A percentile compares a stretch with the other conserved stretches of the same genome.
These are phyloP conservation scores for Anisognathus igniventris DNA, from an alignment of 2,797 vertebrate species.

Conservation along the genomic window DNA sequence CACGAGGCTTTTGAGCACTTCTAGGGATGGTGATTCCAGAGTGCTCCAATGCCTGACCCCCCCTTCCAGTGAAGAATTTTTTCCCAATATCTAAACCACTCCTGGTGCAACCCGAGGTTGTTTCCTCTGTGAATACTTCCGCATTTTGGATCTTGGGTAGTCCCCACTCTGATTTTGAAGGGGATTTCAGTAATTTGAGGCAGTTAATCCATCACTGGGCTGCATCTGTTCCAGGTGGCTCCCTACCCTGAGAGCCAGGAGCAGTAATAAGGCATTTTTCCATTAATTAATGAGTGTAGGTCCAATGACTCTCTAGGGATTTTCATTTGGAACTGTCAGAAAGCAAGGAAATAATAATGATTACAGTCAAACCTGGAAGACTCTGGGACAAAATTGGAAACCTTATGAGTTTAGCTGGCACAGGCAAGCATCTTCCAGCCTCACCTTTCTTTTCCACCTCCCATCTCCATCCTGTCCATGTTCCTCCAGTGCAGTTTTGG, in stretches of 20 bases:
- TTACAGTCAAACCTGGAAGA: background rate
- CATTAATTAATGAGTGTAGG: background rate
- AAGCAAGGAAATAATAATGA: background rate
- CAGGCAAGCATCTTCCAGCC: background rate
- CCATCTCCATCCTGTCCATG: background rate
- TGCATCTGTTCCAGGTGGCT: background rate
- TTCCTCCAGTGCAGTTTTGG: background rate
- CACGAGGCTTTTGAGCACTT: background rate
- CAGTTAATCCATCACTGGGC: background rate
- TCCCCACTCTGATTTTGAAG: background rate
- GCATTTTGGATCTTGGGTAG: background rate
- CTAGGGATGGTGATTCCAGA: background rate
- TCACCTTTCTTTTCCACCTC: background rate
- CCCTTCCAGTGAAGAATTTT: too few relatives aligned
- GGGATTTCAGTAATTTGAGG: background rate
- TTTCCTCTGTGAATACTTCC: background rate
- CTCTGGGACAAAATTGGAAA: background rate
- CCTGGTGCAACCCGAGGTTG: background rate
- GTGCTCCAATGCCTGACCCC: background rate
- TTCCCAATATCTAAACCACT: background rate
- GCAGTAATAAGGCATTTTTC: background rate
- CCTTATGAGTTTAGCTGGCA: accelerated
- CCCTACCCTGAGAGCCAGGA: background rate
- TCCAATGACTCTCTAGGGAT: background rate
- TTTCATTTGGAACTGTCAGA: background rate